phyloP scores from a whole-genome alignment of 1,140 invertebrate genomes.

The Matsumurasca onukii region DNA sequence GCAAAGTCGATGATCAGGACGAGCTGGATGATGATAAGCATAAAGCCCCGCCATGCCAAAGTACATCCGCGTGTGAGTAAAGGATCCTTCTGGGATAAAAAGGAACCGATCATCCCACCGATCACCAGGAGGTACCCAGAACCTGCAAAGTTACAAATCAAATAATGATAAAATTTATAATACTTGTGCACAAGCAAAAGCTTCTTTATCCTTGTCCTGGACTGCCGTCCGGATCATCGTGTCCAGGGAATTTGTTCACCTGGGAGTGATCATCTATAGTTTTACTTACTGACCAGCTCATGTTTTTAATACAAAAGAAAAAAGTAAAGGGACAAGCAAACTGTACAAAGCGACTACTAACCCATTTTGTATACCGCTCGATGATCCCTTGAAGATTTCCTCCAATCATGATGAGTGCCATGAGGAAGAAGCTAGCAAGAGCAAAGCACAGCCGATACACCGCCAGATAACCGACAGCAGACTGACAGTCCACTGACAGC shows the following conservation, averaged over 20 bases:
- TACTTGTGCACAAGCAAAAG: too few species aligned
- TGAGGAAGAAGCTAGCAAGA: constrained; percentile 84
- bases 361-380: constrained; percentile 97
- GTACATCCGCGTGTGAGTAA: constrained; percentile 95
- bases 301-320: too few species aligned
- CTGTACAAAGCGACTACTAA: constrained; percentile 52
- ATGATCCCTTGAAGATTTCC: constrained; percentile 89
- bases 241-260: too few species aligned
- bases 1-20: constrained; percentile 98
- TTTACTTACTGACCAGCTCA: too few species aligned
- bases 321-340: constrained; percentile 55
- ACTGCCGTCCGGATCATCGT: too few species aligned
- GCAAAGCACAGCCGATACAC: constrained; percentile 95
- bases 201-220: too few species aligned
- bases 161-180: too few species aligned
- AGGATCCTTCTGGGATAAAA: constrained; percentile 92
- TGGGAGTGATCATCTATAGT: too few species aligned
- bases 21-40: constrained; percentile 96
- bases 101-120: constrained; percentile 91
- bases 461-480: constrained; percentile 85
- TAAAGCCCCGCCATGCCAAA: constrained; percentile 96
- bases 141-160: constrained; percentile 71
- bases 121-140: constrained; percentile 98
- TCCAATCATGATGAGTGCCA: constrained; percentile 92
- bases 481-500: constrained; percentile 70